phyloP scores from a whole-genome alignment of 2,797 vertebrate species.

The Sebastes cheni region DNA sequence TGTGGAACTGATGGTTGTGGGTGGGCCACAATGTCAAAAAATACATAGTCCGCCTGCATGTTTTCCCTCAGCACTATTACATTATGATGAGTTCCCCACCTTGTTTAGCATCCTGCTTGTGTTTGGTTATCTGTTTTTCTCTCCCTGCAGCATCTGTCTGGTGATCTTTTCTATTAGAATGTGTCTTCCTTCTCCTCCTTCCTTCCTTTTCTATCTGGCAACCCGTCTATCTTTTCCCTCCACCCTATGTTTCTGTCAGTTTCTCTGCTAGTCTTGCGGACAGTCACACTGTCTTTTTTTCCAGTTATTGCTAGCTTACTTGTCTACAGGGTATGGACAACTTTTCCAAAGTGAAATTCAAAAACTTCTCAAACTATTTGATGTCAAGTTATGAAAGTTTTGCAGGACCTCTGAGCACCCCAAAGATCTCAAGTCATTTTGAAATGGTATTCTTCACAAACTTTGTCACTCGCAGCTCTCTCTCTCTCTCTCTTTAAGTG shows the following conservation, averaged over 20 bases:
- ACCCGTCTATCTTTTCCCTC: not conserved
- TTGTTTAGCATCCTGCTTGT: not conserved
- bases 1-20: not conserved
- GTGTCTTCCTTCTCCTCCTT: not conserved
- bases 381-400: constrained; percentile 29
- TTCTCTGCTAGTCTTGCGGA: not conserved
- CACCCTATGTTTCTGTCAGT: not conserved
- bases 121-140: not conserved
- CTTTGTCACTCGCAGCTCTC: not conserved
- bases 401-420: constrained; percentile 1
- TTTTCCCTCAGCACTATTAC: not conserved
- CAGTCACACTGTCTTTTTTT: not conserved
- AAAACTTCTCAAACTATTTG: constrained; percentile 29
- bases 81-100: not conserved
- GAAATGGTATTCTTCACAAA: not conserved
- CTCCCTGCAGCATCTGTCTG: not conserved
- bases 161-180: not conserved
- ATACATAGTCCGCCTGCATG: not conserved
- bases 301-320: not conserved
- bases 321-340: constrained; percentile 16
- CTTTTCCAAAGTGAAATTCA: constrained; percentile 32
- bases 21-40: not conserved
- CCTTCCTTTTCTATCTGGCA: not conserved
- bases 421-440: constrained; percentile 1
- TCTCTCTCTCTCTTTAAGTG: not conserved